These are phyloP conservation scores for Melospiza melodia DNA, from an alignment of 2,113 vertebrate genomes.

Conservation along the genomic window DNA sequence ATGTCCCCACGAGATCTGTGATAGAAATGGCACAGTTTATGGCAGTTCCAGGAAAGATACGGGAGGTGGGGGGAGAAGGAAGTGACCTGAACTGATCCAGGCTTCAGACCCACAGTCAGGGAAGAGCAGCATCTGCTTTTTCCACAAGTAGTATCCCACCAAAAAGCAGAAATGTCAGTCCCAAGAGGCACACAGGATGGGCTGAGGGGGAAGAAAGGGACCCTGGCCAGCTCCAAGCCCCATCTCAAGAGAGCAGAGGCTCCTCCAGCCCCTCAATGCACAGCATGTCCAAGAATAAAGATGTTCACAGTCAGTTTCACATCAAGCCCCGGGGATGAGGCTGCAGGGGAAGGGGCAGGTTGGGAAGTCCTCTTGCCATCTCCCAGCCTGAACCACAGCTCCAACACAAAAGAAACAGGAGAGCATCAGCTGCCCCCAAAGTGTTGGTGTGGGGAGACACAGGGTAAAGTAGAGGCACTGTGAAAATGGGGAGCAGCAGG, in stretches of 20 bases:
- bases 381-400: not conserved
- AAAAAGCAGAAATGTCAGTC: not conserved
- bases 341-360: fast-evolving
- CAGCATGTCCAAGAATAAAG: not conserved
- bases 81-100: not conserved
- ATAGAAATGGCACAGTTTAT: not conserved
- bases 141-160: fast-evolving
- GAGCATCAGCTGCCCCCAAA: not conserved
- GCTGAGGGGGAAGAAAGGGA: not conserved
- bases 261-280: not conserved
- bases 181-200: not conserved
- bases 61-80: not conserved
- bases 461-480: fast-evolving
- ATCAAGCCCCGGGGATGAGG: fast-evolving
- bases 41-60: not conserved
- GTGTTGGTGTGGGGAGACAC: fast-evolving
- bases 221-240: not conserved
- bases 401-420: not conserved
- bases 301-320: not conserved
- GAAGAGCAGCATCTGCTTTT: fast-evolving
- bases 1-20: fast-evolving
- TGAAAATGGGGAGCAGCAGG: not conserved
- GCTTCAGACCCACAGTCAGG: not conserved
- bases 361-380: not conserved
- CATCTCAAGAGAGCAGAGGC: not conserved